Base-by-base conservation (phyloP, 2,797 vertebrate species). In the Aldrovandia affinis region DNA sequence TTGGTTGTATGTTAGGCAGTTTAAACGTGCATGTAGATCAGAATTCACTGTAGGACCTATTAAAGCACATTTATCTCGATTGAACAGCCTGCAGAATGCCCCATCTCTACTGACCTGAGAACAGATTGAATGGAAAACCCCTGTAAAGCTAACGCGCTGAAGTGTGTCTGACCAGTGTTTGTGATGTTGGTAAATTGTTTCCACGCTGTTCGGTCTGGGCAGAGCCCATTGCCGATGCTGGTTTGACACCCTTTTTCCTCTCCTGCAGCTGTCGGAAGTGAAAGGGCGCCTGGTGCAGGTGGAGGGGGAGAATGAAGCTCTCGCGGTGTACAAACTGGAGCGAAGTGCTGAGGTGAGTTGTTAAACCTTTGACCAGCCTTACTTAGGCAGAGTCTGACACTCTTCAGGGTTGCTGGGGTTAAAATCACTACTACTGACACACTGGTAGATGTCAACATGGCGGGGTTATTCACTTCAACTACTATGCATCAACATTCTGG, bases 301-400 rank as follows among this genome's bases (percentile, higher is more conserved):
- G 85, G 88, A 91, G 87, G 81, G 86, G 8, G 86, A 92, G 88
- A 94, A 92, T 73, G 85, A 85, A 85, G 57, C 80, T 44, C 85
- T 92, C 59, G 83, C 85, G 88, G 84, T 70, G 83, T 83, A 25
- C 78, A 89, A 90, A 85, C 81, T 85, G 68, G 86, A 93, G 57
- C 86, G 88, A 80, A 81, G 54, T 83, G 75, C 90, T 61, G 82
- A 92, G 86, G 89, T 91, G 86, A 91, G 85, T 28, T 2, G 14
- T 3, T 65, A 3, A 65, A 30, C 22, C 61, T 14, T 9, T 9
- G 6, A 65, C 63, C 28, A 65, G 25, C 28, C 9, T 28, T 7
- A 30, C 25, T 65, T n/a, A 14, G 20, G 20, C 36, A 44, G 20
- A 65, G 15, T 52, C n/a, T 50, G 44, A 14, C 42, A 0, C 12